Conservation (phyloP, 2,113 vertebrate genomes). For the Pteruthius melanotis region DNA sequence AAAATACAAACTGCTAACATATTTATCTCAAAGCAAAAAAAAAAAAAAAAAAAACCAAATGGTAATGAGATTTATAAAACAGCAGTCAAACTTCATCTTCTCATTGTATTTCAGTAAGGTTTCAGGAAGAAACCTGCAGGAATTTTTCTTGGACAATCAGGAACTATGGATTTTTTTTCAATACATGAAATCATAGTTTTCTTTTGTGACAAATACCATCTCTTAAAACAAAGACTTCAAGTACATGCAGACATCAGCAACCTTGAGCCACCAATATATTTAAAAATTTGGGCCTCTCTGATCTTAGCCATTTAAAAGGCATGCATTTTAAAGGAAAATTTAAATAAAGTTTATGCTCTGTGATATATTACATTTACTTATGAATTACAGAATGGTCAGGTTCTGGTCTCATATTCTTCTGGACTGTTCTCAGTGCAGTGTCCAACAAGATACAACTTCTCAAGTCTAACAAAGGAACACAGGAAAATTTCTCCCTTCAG, state of each 20-base stretch:
- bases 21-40: background rate
- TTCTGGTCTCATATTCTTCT: background rate
- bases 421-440: background rate
- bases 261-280: background rate
- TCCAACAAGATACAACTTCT: background rate
- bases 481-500: background rate
- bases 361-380: background rate
- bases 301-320: background rate
- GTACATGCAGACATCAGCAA: background rate
- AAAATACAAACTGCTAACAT: slow-evolving; percentile 49
- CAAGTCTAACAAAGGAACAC: background rate
- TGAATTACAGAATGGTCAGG: background rate
- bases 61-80: background rate
- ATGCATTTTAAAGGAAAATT: background rate
- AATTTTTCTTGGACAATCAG: background rate
- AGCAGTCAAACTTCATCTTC: background rate
- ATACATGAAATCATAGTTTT: background rate
- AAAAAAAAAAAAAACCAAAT: fast-evolving
- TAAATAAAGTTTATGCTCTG: background rate
- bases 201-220: background rate
- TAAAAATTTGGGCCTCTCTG: background rate
- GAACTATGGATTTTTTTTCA: background rate
- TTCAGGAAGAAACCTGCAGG: background rate
- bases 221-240: background rate
- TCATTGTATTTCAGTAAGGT: background rate